These are phyloP conservation scores for Meta bourneti DNA, from an alignment of 2,888 invertebrate species.

Conservation along the genomic window DNA sequence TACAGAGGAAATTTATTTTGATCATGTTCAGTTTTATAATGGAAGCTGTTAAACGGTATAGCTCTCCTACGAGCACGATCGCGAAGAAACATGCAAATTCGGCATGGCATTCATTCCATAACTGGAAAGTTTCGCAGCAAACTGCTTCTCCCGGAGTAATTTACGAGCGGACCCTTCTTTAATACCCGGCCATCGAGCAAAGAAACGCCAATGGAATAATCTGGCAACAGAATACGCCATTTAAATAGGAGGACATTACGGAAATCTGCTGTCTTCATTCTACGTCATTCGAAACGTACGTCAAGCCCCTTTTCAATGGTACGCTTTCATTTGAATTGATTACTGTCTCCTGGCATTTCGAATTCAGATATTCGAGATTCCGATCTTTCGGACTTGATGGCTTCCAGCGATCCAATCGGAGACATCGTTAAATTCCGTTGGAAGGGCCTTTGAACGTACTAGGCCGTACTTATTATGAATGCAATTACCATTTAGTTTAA, in stretches of 20 bases:
- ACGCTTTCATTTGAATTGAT: background rate
- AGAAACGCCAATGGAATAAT: conserved; percentile 7
- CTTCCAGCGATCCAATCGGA: background rate
- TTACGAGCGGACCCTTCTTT: background rate
- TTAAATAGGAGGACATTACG: conserved; percentile 1
- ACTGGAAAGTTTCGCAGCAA: background rate
- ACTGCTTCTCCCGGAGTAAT: background rate
- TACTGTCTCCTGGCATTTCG: background rate
- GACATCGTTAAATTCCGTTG: background rate
- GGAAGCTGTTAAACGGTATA: background rate
- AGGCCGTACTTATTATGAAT: background rate
- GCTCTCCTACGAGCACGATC: background rate
- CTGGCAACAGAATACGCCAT: background rate
- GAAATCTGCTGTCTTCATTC: background rate
- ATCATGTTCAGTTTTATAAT: background rate
- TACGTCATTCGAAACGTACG: background rate
- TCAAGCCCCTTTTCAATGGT: background rate
- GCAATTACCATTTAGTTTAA: background rate
- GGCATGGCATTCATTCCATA: background rate
- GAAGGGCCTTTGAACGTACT: background rate
- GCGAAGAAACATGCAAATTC: background rate
- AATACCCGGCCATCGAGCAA: background rate
- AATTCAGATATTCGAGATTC: background rate
- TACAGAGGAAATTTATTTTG: background rate
- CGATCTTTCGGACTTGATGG: background rate